Percentiles rank a stretch among this genome's conserved stretches.
Conservation (phyloP, 2,888 invertebrate species). For the Drosophila ustulata region DNA sequence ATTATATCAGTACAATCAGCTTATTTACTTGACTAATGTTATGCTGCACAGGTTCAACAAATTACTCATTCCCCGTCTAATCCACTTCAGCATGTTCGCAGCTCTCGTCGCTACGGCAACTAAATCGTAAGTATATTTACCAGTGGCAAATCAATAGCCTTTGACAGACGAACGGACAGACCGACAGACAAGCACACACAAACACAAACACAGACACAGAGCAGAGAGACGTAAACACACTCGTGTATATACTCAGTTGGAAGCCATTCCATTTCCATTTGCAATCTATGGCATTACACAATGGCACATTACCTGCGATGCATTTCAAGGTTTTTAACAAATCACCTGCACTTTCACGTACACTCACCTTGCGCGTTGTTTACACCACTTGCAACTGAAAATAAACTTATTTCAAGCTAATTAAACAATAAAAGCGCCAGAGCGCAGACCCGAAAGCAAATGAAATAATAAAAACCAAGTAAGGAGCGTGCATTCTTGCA, state of each 20-base stretch:
- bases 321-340: constrained; percentile 69
- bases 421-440: constrained; percentile 74
- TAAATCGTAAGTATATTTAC: constrained; percentile 44
- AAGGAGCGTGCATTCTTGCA: background rate
- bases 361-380: constrained; percentile 64
- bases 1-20: constrained; percentile 6
- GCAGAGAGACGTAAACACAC: constrained; percentile 16
- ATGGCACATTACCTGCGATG: constrained; percentile 50
- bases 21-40: constrained; percentile 22
- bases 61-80: constrained; percentile 23
- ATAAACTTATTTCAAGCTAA: constrained; percentile 81
- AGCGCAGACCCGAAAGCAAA: constrained; percentile 51
- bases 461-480: constrained; percentile 37
- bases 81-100: constrained; percentile 25
- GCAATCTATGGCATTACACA: constrained; percentile 47
- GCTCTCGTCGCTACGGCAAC: constrained; percentile 19
- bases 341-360: constrained; percentile 57
- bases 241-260: background rate
- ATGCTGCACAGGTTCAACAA: constrained; percentile 19
- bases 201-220: background rate
- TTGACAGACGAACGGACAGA: constrained; percentile 1
- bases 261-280: constrained; percentile 33
- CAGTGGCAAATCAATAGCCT: constrained; percentile 31
- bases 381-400: constrained; percentile 76
- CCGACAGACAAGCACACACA: constrained; percentile 7